Evolutionary conservation across 2,797 vertebrate species (phyloP).

Genomic region (Leontocebus nigricollis): DNA sequence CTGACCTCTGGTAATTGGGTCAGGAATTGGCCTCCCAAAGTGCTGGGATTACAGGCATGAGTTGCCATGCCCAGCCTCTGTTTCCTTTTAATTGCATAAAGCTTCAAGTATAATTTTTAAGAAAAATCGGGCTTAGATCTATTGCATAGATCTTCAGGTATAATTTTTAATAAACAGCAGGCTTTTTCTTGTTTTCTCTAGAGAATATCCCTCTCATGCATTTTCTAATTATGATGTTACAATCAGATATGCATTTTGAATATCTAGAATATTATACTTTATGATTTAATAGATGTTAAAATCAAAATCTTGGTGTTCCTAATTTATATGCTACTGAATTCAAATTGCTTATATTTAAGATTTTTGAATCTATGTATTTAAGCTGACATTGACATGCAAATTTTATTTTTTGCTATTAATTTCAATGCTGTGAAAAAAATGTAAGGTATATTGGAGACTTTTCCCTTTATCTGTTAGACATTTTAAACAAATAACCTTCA

Average conservation of each 20-base stretch:
- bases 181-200: background rate
- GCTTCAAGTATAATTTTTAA: background rate
- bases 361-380: background rate
- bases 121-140: background rate
- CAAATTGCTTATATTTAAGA: background rate
- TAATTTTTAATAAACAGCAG: background rate
- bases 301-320: background rate
- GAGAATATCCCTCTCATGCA: background rate
- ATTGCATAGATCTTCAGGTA: background rate
- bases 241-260: background rate
- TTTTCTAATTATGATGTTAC: background rate
- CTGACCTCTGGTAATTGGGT: background rate
- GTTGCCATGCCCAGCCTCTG: background rate
- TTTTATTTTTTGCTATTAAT: background rate
- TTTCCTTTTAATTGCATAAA: background rate
- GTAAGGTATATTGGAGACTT: background rate
- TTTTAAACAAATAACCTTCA: background rate
- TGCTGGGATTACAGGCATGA: background rate
- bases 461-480: background rate
- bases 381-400: background rate
- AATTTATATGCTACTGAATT: background rate
- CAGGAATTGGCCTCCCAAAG: background rate
- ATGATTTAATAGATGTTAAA: background rate
- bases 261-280: background rate
- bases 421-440: background rate